Base-by-base conservation (phyloP, 2,888 invertebrate species). In the Drosophila villosipedis region DNA sequence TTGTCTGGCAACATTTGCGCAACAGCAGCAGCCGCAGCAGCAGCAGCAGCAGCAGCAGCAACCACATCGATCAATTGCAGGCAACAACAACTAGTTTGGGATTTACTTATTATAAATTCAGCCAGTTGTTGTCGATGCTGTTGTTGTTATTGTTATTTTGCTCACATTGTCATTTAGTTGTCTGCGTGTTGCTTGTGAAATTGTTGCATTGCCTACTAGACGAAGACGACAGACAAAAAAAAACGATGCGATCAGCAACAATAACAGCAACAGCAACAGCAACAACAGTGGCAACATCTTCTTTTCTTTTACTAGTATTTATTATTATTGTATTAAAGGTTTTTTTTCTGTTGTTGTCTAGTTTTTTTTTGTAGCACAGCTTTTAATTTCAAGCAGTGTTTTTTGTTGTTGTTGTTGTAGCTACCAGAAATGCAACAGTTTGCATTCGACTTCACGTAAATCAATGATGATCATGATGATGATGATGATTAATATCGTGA, bases 151-250 rank as follows among this genome's bases (percentile, higher is more conserved):
- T 82, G 78, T 62, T 83, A 66, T 68, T 78, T 73, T 89, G 82
- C 85, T 82, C 84, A 89, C 89, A 89, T 87, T 89, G 89, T 89
- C 89, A 86, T 89, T 86, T 86, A 76, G 80, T 82, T 86, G 87
- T 87, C 88, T 88, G 89, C 85, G 85, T 89, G 89, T 64, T 73
- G 89, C 85, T 89, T 89, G 89, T 83, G 89, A 90, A 89, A 89
- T 89, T 87, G 85, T 89, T 89, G 89, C 90, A 89, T 90, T 83
- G 86, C 84, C 78, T 78, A 77, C 81, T 64, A 70, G 73, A 68
- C 66, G 80, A 72, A 66, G 68, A 73, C 72, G 65, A 72, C 74
- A 74, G 57, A 69, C 68, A 14, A 70, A 72, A n/a, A 78, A 43
- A 68, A 74, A 61, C 79, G 79, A 83, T 83, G 76, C 82, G 76